Evolutionary conservation across 2,888 invertebrate genomes (phyloP).

Genomic region (Ypsolopha scabrella): DNA sequence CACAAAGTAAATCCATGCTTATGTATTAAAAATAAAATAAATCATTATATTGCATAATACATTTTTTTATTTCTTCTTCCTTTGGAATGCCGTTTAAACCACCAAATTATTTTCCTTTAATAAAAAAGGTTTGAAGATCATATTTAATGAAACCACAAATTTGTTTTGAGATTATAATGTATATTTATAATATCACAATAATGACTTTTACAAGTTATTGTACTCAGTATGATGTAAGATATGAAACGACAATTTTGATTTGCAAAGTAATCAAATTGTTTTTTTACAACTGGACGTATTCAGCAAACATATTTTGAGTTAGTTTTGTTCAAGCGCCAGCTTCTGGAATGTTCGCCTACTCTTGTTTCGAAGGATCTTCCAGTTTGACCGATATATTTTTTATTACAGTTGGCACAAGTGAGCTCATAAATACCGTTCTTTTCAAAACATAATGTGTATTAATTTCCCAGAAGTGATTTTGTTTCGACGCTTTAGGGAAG

Average conservation of each 20-base stretch:
- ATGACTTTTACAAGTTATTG: constrained; percentile 27
- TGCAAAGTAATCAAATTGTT: neutral
- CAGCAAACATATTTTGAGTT: neutral
- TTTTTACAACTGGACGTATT: neutral
- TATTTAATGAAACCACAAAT: neutral
- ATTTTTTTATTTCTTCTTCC: constrained; percentile 23
- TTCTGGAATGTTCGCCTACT: too few relatives aligned
- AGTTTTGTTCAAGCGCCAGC: too few relatives aligned
- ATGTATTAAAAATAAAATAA: constrained; percentile 56
- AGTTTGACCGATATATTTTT: too few relatives aligned
- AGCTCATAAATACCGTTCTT: too few relatives aligned
- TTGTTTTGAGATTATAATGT: neutral
- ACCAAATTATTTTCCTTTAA: too few relatives aligned
- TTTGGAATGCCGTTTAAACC: neutral
- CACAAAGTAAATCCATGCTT: too few relatives aligned
- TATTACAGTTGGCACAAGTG: too few relatives aligned
- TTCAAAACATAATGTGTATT: too few relatives aligned
- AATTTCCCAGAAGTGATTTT: too few relatives aligned
- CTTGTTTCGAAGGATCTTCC: too few relatives aligned
- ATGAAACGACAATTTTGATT: neutral
- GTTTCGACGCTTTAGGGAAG: too few relatives aligned
- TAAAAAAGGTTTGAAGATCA: too few relatives aligned
- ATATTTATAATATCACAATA: constrained; percentile 43
- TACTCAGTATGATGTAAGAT: constrained; percentile 12
- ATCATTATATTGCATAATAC: constrained; percentile 56